phyloP scores from a whole-genome alignment of 2,888 invertebrate species.

The Embidobia sp. region DNA sequence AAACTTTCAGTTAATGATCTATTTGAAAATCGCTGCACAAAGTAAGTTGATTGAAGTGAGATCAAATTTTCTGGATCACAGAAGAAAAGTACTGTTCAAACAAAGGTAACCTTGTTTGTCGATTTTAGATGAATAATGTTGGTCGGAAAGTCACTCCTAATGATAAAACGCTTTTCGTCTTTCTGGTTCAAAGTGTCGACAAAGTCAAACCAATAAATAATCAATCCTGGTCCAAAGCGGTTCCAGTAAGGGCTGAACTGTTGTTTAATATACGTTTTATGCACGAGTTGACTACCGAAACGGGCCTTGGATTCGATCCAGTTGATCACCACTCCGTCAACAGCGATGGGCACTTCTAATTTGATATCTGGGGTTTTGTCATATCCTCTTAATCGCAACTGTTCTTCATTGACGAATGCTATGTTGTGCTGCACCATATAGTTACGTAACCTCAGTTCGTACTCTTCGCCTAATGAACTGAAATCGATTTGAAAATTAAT shows the following conservation, averaged over 20 bases:
- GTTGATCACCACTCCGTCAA: conserved; percentile 92
- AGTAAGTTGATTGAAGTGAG: no score
- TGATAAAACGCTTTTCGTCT: conserved; percentile 83
- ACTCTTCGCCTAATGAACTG: conserved; percentile 91
- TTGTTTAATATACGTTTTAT: conserved; percentile 90
- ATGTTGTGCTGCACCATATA: conserved; percentile 84
- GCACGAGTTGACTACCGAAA: conserved; percentile 93
- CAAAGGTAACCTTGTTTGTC: conserved; percentile 59
- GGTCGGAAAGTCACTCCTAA: conserved; percentile 86
- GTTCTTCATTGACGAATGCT: conserved; percentile 88
- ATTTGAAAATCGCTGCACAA: no score
- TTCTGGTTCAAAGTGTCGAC: conserved; percentile 84
- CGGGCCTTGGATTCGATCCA: conserved; percentile 98
- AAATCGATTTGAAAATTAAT: no score
- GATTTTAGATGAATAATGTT: conserved; percentile 83
- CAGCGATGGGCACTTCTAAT: conserved; percentile 92
- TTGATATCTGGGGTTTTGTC: conserved; percentile 98
- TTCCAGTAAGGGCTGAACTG: conserved; percentile 96
- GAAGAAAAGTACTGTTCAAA: conserved; percentile 4
- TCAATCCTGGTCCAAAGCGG: conserved; percentile 95
- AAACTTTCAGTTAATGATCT: no score
- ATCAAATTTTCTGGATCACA: no score
- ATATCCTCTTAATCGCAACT: conserved; percentile 91
- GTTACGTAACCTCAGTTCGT: conserved; percentile 89
- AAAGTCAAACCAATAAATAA: conserved; percentile 98